Evolutionary conservation across 2,113 vertebrate species (phyloP).

Genomic region (Cephalopholis sonnerati): DNA sequence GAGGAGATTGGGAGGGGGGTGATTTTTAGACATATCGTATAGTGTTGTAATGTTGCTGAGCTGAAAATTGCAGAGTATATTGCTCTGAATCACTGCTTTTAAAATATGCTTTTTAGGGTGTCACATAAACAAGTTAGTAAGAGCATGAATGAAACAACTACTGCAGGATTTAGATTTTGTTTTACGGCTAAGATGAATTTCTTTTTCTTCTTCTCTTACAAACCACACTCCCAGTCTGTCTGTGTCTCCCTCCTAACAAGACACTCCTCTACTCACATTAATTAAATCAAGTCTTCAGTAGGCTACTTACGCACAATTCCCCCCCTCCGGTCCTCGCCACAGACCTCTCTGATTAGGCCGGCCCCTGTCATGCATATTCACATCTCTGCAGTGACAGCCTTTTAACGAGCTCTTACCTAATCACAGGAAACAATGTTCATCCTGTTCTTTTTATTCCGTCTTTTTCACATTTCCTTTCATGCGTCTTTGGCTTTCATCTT

Average conservation of each 20-base stretch:
- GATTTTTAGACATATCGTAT: conserved; percentile 44
- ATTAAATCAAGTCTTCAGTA: conserved; percentile 99
- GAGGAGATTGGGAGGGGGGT: conserved; percentile 28
- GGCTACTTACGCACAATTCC: conserved; percentile 85
- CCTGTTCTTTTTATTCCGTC: conserved; percentile 89
- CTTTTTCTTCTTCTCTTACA: conserved; percentile 29
- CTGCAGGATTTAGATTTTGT: background rate
- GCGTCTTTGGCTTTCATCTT: conserved; percentile 77
- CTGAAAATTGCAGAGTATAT: background rate
- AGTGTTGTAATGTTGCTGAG: conserved; percentile 42
- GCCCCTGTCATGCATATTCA: conserved; percentile 98
- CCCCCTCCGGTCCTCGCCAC: conserved; percentile 88
- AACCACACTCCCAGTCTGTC: conserved; percentile 74
- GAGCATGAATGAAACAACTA: background rate
- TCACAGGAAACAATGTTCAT: conserved; percentile 98
- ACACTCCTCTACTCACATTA: conserved; percentile 94
- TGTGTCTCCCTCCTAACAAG: conserved; percentile 90
- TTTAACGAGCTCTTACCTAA: conserved; percentile 99
- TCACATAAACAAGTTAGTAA: no score
- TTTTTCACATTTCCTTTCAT: conserved; percentile 85
- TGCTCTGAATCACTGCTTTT: background rate
- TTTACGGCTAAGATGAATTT: conserved; percentile 24
- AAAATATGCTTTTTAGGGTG: background rate
- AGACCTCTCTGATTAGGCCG: conserved; percentile 93
- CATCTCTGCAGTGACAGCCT: conserved; percentile 92